A percentile compares a stretch with the other conserved stretches of the same genome.
These are phyloP conservation scores for Drosophila repleta DNA, from an alignment of 1,140 invertebrate genomes.

Conservation along the genomic window DNA sequence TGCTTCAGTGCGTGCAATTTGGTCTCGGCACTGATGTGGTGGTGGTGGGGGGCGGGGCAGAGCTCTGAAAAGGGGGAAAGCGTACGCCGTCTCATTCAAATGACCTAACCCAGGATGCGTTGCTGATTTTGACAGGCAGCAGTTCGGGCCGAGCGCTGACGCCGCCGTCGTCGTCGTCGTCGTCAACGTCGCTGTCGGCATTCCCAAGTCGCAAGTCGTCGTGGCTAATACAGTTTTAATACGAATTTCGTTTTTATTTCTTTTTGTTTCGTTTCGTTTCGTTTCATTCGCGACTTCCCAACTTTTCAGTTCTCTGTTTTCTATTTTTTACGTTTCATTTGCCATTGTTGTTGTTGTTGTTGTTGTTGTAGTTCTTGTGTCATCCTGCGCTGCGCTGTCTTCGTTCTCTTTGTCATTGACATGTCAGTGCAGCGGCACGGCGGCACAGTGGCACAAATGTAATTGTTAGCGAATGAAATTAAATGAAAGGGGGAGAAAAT, in stretches of 20 bases:
- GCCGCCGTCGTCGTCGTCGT: constrained; percentile 8
- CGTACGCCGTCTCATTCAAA: constrained; percentile 65
- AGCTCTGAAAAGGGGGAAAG: constrained; percentile 1
- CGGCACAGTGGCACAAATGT: constrained; percentile 49
- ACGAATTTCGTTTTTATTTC: constrained; percentile 56
- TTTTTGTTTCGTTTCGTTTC: constrained; percentile 56
- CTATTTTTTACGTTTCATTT: constrained; percentile 16
- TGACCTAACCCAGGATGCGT: constrained; percentile 70
- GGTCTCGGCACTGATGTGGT: not conserved
- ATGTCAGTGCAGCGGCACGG: constrained; percentile 56
- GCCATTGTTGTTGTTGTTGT: not conserved
- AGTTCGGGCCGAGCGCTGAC: constrained; percentile 6
- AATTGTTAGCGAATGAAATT: not conserved
- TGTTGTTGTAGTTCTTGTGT: constrained; percentile 15
- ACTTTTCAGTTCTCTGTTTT: constrained; percentile 51
- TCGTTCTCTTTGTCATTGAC: constrained; percentile 54
- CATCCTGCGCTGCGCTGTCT: constrained; percentile 24
- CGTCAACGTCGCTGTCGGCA: constrained; percentile 11
- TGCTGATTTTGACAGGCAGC: constrained; percentile 70
- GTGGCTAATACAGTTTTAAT: constrained; percentile 79
- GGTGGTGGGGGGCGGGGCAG: no score
- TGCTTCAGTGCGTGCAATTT: constrained; percentile 76
- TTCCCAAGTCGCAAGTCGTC: constrained; percentile 1
- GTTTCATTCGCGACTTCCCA: constrained; percentile 52
- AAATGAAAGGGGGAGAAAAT: no score